Base-by-base conservation (phyloP, 2,888 invertebrate genomes). In the Drosophila aldrichi region DNA sequence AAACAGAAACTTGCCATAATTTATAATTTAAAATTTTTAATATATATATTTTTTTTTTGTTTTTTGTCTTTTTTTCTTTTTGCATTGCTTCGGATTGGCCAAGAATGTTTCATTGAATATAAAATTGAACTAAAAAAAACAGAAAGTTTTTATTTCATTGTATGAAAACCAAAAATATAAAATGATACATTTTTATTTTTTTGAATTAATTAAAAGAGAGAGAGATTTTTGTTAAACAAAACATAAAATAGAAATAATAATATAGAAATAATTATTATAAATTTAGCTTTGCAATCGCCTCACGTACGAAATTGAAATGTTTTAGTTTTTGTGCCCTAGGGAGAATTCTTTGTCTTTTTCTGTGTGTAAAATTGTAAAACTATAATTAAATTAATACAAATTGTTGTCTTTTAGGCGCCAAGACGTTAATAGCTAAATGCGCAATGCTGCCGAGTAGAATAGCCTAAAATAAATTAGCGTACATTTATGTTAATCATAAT, bases 311-410 rank as follows among this genome's bases (percentile, higher is more conserved):
- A 73, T 60, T 54, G 55, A 79, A 82, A 70, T 70, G 70, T 75
- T 71, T 74, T 68, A 48, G 52, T 66, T 73, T 71, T 91, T 90
- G 91, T 81, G 91, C 89, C 86, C 91, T 89, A 79, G 81, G 90
- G 91, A 91, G 90, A 91, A 90, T 91, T 90, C 91, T 91, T 90
- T 88, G 90, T 90, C 84, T 88, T 82, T 81, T 76, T 58, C 14
- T 70, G 22, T 72, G 56, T 66, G 58, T 70, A 75, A 67, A 65
- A 68, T 70, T 75, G 60, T 81, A 70, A 74, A 60, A 74, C 20
- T 89, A 68, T 48, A 71, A 70, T 81, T 77, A 82, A 86, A 86
- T 88, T 89, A 86, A 88, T 86, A 85, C 84, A 81, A 84, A 83
- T 73, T 70, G 69, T 74, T 81, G 81, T 80, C 77, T 79, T 80